Evolutionary conservation across 1,140 invertebrate genomes (phyloP).

Genomic region (Drosophila micromelanica): DNA sequence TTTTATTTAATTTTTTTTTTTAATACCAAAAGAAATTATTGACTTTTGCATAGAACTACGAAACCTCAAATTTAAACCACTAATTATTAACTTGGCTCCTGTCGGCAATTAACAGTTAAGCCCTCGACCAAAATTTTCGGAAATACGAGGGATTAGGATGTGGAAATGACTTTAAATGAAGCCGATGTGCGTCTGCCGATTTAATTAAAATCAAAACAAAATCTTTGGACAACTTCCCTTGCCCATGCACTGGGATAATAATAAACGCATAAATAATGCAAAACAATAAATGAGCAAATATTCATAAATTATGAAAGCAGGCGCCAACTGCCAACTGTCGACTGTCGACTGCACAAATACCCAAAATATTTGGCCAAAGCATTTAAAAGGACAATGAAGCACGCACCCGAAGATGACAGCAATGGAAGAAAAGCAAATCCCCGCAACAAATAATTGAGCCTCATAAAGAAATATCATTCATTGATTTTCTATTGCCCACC

Average conservation of each 20-base stretch:
- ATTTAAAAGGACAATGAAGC: conserved; percentile 81
- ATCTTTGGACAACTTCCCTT: conserved; percentile 57
- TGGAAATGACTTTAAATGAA: conserved; percentile 76
- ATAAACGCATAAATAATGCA: conserved; percentile 80
- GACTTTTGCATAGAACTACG: neutral
- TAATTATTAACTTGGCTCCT: conserved; percentile 17
- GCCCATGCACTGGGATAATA: conserved; percentile 52
- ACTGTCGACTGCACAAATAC: conserved; percentile 58
- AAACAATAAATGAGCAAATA: conserved; percentile 82
- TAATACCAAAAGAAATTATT: too few relatives aligned
- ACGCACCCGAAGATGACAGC: conserved; percentile 57
- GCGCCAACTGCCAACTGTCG: conserved; percentile 27
- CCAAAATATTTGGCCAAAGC: conserved; percentile 81
- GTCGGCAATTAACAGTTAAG: neutral
- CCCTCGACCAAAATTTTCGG: conserved; percentile 2
- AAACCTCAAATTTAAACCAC: neutral
- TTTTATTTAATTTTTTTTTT: too few relatives aligned
- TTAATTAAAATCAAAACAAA: conserved; percentile 81
- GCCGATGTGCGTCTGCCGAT: conserved; percentile 69
- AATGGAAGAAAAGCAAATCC: conserved; percentile 75
- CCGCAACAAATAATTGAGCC: conserved; percentile 83
- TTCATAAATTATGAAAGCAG: conserved; percentile 80
- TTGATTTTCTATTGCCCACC: conserved; percentile 67
- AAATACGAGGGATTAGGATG: conserved; percentile 52
- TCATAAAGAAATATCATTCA: conserved; percentile 81